phyloP scores from a whole-genome alignment of 2,797 vertebrate species.

The Smutsia temminckii region DNA sequence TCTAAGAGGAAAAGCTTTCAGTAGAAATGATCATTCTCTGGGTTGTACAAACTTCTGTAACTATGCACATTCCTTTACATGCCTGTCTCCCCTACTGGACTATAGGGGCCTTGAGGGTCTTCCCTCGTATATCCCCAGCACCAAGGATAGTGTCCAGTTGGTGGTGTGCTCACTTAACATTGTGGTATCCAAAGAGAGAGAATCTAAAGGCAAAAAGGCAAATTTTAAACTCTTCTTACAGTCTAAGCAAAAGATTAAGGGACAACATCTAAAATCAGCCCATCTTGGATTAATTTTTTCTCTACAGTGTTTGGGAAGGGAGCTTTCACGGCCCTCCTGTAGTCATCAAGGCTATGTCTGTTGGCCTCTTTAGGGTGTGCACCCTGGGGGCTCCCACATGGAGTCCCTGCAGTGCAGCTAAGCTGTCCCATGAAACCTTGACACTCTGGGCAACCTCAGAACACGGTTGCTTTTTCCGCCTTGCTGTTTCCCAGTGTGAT shows the following conservation, averaged over 20 bases:
- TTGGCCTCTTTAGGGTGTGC: too few relatives aligned
- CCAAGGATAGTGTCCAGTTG: not conserved
- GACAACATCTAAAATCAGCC: not conserved
- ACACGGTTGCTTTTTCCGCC: not conserved
- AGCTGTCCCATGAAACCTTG: not conserved
- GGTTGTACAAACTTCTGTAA: not conserved
- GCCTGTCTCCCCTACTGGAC: not conserved
- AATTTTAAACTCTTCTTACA: constrained; percentile 1
- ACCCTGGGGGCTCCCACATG: accelerated
- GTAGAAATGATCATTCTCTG: not conserved
- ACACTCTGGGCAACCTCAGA: not conserved
- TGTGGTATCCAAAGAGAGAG: not conserved
- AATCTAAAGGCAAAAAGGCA: not conserved
- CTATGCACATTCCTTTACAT: not conserved
- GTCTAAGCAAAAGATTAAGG: not conserved
- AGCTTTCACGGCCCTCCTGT: not conserved
- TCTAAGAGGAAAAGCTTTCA: too few relatives aligned
- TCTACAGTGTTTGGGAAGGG: not conserved
- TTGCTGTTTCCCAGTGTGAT: not conserved
- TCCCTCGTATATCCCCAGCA: not conserved
- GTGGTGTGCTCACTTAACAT: not conserved
- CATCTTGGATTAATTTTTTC: not conserved
- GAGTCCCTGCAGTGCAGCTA: too few relatives aligned
- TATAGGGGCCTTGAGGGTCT: not conserved
- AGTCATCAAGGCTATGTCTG: too few relatives aligned